Base-by-base conservation (phyloP, 2,888 invertebrate species). In the Rotaria macrura region DNA sequence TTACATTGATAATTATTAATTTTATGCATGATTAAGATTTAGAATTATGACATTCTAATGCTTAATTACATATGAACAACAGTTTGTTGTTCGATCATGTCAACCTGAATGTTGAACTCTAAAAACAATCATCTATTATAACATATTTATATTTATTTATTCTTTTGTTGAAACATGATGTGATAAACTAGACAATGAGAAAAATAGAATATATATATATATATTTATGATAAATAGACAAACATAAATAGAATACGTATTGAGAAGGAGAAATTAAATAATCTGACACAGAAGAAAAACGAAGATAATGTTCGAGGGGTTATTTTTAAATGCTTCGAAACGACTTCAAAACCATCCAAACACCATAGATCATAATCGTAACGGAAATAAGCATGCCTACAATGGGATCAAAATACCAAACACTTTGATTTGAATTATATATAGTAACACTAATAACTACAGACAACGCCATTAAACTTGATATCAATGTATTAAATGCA, bases 401-500 rank as follows among this genome's bases (percentile, higher is more conserved):
- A 7, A 79, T 79, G 1, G 79, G 79, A 43, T 79, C 79, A 40
- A 79, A n/a, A 43, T 79, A 79, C 79, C 79, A 79, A 40, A 79
- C 79, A 43, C 12, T 79, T 10, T 23, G n/a, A 79, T 79, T 79
- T 1, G 43, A 43, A 79, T 79, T 79, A 43, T 79, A 79, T 12
- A 79, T 43, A 3, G 79, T 79, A 12, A 43, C n/a, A 43, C 79
- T 79, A n/a, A 79, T 7, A n/a, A 43, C 43, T 23, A 79, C 79
- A 10, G 79, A 79, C 25, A 79, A 43, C 14, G 79, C 79, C 79
- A 79, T 79, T 40, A 43, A 79, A n/a, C 20, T n/a, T 12, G 79
- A 79, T 25, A 79, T 79, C 23, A 40, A 43, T n/a, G 79, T 79
- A n/a, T 79, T 79, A 9, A 79, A 79, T 79, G 79, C 79, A 43